These are phyloP conservation scores for Orussus abietinus DNA, from an alignment of 1,140 invertebrate genomes.

Conservation along the genomic window DNA sequence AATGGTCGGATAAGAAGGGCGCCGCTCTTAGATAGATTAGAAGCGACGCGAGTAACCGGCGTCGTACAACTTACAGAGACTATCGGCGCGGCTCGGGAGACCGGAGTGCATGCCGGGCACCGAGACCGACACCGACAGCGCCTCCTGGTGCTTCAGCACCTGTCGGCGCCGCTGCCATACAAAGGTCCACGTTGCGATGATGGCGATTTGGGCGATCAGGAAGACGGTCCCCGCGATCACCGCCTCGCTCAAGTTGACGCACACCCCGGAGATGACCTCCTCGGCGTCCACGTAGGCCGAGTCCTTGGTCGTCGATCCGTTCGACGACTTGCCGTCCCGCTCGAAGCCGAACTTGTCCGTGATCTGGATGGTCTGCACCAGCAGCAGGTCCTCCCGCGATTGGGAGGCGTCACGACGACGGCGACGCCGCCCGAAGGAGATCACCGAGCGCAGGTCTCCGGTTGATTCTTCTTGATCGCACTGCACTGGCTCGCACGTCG, in stretches of 20 bases:
- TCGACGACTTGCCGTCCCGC: constrained; percentile 44
- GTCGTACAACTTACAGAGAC: constrained; percentile 83
- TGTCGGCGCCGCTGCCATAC: constrained; percentile 75
- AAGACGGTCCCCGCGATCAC: constrained; percentile 80
- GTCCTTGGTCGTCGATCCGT: constrained; percentile 40
- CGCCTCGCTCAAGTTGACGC: constrained; percentile 73
- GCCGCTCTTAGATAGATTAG: too few relatives aligned
- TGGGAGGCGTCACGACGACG: constrained; percentile 55
- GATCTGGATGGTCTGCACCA: constrained; percentile 88
- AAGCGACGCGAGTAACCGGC: constrained; percentile 79
- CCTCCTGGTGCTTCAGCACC: constrained; percentile 56
- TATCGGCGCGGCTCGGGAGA: constrained; percentile 64
- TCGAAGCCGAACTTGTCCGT: constrained; percentile 88
- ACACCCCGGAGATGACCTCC: constrained; percentile 59
- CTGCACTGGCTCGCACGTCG: constrained; percentile 83
- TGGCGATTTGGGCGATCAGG: constrained; percentile 74
- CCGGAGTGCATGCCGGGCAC: constrained; percentile 55
- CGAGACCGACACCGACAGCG: constrained; percentile 55
- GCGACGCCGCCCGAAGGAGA: constrained; percentile 74
- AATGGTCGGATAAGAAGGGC: too few relatives aligned
- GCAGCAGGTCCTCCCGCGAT: constrained; percentile 74
- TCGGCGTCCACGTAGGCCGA: constrained; percentile 58
- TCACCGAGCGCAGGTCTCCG: constrained; percentile 74
- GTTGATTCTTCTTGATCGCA: constrained; percentile 77
- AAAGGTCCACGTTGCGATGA: constrained; percentile 79